Base-by-base conservation (phyloP, 2,113 vertebrate genomes). In the Scolopax mira region DNA sequence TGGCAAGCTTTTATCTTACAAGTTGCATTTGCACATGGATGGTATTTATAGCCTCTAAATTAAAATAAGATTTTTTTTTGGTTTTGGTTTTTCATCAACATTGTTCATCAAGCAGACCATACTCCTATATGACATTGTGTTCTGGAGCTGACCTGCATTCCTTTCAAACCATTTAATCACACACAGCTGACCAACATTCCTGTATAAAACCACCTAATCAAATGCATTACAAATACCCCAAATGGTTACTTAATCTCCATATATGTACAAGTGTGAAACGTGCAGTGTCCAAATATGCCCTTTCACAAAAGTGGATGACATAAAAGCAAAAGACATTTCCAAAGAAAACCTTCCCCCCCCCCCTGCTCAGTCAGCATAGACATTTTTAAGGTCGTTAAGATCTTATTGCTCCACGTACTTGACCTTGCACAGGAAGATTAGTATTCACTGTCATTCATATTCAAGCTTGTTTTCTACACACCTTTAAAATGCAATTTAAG, bases 161-260 rank as follows among this genome's bases (percentile, higher is more conserved):
- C 80, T 96, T 96, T 94, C 95, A 97, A 95, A 97, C 92, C 79
- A 82, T 90, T 97, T 97, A 97, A 97, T 96, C 95, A 92, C 86
- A 97, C 87, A 93, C 94, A 96, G 96, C 97, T 98, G 96, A 98
- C 82, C 91, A 81, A 81, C 93, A 97, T 97, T 98, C 94, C 88
- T 97, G 93, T 89, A 87, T 49, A 80, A 94, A 97, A 96, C 77
- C 94, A 96, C 51, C 65, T 96, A 97, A 96, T 94, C 92, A 96
- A 96, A 94, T 94, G 95, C 87, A 86, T 89, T 97, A 91, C 52
- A 94, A 97, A 96, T 97, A 95, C 93, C 82, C 85, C 37, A 94
- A 96, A 95, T 60, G 85, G 85, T 94, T 93, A 94, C 94, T 96
- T 97, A 97, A 96, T 96, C 94, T 95, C 86, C 88, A 77, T 92